phyloP scores from a whole-genome alignment of 2,797 vertebrate genomes.

The Sebastiscus tertius region DNA sequence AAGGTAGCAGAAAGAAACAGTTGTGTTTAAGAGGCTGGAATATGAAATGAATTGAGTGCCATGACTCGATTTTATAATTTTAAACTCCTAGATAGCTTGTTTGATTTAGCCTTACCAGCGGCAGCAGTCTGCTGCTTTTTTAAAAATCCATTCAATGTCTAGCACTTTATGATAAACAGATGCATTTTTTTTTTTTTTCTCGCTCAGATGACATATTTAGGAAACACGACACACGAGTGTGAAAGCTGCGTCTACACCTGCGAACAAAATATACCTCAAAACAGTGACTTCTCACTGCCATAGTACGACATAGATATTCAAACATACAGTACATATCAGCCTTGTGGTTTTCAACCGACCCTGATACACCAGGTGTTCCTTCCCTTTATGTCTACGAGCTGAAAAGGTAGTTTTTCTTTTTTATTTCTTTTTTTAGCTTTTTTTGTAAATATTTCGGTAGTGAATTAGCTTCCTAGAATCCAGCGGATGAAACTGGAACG shows the following conservation, averaged over 20 bases:
- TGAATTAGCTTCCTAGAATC: conserved; percentile 46
- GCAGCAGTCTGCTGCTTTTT: conserved; percentile 53
- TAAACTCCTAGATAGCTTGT: conserved; percentile 31
- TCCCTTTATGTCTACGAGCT: conserved; percentile 62
- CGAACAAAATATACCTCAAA: conserved; percentile 80
- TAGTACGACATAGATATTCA: conserved; percentile 59
- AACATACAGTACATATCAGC: conserved; percentile 76
- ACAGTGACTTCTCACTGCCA: conserved; percentile 76
- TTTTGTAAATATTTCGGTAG: conserved; percentile 72
- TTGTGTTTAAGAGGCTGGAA: conserved; percentile 24
- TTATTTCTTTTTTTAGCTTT: conserved; percentile 33
- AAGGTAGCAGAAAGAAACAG: background rate
- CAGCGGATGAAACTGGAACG: conserved; percentile 59
- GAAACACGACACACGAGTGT: conserved; percentile 47
- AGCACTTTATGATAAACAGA: conserved; percentile 76
- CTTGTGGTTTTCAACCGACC: conserved; percentile 55
- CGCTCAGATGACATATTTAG: conserved; percentile 51
- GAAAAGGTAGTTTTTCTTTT: conserved; percentile 40
- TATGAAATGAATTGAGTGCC: conserved; percentile 14
- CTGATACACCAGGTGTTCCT: conserved; percentile 56
- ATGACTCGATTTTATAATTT: conserved; percentile 36
- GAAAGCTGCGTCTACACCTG: conserved; percentile 60
- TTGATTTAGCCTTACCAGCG: conserved; percentile 61
- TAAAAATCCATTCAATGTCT: conserved; percentile 49
- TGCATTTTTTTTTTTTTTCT: conserved; percentile 54